Conservation (phyloP, 2,888 invertebrate species). For the Phasia obesa region DNA sequence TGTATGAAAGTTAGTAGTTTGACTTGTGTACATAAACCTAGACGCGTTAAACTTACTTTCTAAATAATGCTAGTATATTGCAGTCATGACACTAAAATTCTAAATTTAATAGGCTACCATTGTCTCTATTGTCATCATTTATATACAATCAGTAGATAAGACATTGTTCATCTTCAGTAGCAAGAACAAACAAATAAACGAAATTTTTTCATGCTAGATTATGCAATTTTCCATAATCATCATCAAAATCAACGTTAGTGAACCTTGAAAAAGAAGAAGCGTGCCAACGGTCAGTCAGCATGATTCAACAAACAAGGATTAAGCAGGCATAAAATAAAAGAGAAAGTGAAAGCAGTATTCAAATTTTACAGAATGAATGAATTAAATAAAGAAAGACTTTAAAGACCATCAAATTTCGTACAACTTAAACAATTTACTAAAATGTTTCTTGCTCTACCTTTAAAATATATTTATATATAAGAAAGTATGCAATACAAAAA, state of each 20-base stretch:
- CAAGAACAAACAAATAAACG: conserved; percentile 15
- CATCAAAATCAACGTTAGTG: not conserved
- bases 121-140: too few species aligned
- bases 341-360: conserved; percentile 56
- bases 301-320: conserved; percentile 35
- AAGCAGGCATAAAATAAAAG: conserved; percentile 22
- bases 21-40: too few species aligned
- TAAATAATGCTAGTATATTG: too few species aligned
- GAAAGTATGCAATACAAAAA: not conserved
- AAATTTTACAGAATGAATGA: conserved; percentile 22
- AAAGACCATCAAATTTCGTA: not conserved
- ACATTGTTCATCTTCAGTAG: conserved; percentile 39
- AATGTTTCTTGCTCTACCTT: not conserved
- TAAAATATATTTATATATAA: conserved; percentile 34
- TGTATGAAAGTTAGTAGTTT: too few species aligned
- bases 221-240: conserved; percentile 43
- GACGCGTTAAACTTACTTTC: too few species aligned
- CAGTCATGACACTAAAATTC: too few species aligned
- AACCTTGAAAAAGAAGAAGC: conserved; percentile 33
- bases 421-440: too few species aligned
- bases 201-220: conserved; percentile 34
- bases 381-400: conserved; percentile 17
- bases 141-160: not conserved
- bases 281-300: conserved; percentile 56
- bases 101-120: too few species aligned